A percentile compares a stretch with the other conserved stretches of the same genome.
Conservation (phyloP, 2,888 invertebrate genomes). For the Octodonta nipae region DNA sequence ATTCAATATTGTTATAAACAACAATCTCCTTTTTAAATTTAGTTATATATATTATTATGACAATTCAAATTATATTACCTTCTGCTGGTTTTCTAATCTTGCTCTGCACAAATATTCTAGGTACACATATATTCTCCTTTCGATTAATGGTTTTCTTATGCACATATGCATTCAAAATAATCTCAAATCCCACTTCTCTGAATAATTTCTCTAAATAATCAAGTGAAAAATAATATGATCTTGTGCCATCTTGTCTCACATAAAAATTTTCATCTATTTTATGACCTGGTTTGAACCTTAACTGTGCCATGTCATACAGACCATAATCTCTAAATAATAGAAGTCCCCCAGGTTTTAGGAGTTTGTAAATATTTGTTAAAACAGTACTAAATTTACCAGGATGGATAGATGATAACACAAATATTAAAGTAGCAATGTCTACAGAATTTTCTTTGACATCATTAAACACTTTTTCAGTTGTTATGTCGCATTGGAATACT, state of each 20-base stretch:
- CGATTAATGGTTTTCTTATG: slow-evolving; percentile 80
- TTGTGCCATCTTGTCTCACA: slow-evolving; percentile 91
- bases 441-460: slow-evolving; percentile 41
- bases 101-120: slow-evolving; percentile 85
- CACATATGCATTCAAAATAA: slow-evolving; percentile 60
- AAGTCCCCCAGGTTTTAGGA: slow-evolving; percentile 62
- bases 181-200: slow-evolving; percentile 53
- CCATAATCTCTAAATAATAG: slow-evolving; percentile 89
- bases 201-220: slow-evolving; percentile 58
- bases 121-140: slow-evolving; percentile 83
- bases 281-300: slow-evolving; percentile 83
- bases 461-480: slow-evolving; percentile 51
- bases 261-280: slow-evolving; percentile 89
- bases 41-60: no score
- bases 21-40: no score
- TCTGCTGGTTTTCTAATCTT: slow-evolving; percentile 43
- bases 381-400: slow-evolving; percentile 64
- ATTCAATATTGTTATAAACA: no score
- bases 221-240: slow-evolving; percentile 68
- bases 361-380: slow-evolving; percentile 48
- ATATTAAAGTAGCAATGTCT: slow-evolving; percentile 80
- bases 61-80: no score
- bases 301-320: slow-evolving; percentile 87
- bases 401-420: slow-evolving; percentile 88
- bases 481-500: slow-evolving; percentile 78